Conservation (phyloP, 2,888 invertebrate species). For the Tipula unca region DNA sequence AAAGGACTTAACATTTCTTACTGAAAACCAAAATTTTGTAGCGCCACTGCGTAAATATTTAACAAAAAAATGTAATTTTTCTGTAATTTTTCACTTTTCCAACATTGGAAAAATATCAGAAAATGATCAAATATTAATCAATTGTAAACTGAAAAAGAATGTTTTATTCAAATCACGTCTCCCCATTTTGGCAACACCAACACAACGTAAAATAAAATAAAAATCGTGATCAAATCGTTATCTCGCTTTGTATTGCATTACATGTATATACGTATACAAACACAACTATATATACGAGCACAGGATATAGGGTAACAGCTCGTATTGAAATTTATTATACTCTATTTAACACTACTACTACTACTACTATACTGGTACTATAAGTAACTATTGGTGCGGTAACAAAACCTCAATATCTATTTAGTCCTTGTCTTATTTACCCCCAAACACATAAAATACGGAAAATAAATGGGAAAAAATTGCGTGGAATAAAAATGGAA, state of each 20-base stretch:
- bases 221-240: not conserved
- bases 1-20: too few relatives aligned
- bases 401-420: not conserved
- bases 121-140: not conserved
- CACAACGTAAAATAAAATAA: not conserved
- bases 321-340: not conserved
- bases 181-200: not conserved
- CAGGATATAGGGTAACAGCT: not conserved
- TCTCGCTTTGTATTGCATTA: not conserved
- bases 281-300: too few relatives aligned
- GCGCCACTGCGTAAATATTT: too few relatives aligned
- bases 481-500: not conserved
- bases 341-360: not conserved
- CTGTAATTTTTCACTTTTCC: not conserved
- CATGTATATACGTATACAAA: not conserved
- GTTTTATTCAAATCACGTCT: not conserved
- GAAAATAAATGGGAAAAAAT: not conserved
- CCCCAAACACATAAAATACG: not conserved
- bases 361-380: not conserved
- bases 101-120: not conserved
- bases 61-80: too few relatives aligned
- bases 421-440: not conserved
- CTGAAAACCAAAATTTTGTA: too few relatives aligned
- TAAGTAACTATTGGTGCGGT: not conserved
- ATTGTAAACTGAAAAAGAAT: not conserved